These are phyloP conservation scores for Halcyon malimbica DNA, from an alignment of 2,113 vertebrate species.

Conservation along the genomic window DNA sequence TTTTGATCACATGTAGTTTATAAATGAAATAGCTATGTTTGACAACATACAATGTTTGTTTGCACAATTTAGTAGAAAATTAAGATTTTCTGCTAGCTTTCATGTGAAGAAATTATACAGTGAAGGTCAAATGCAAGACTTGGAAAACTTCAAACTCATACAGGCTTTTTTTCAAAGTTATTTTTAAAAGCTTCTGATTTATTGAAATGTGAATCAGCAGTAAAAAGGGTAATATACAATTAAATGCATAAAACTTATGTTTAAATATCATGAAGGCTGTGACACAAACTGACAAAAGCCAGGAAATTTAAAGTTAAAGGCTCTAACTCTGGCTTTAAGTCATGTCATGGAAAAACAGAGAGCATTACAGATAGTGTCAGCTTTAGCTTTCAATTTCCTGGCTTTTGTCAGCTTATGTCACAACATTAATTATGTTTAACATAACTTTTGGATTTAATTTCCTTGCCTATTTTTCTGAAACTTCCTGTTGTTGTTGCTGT, in stretches of 20 bases:
- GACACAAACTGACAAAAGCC: not conserved
- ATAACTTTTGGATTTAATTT: constrained; percentile 37
- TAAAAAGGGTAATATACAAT: not conserved
- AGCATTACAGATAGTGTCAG: not conserved
- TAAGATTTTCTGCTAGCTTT: not conserved
- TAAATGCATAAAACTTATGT: not conserved
- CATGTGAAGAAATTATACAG: not conserved
- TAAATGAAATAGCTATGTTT: not conserved
- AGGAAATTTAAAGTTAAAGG: constrained; percentile 47
- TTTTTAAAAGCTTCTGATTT: not conserved
- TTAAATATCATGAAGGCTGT: not conserved
- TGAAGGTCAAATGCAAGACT: not conserved
- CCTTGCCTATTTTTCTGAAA: not conserved
- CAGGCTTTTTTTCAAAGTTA: not conserved
- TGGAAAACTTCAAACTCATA: not conserved
- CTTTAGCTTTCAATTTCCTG: constrained; percentile 60
- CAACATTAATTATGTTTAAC: not conserved
- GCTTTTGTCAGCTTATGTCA: constrained; percentile 32
- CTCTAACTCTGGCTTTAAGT: constrained; percentile 31
- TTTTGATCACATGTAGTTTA: not conserved
- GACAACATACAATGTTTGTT: not conserved
- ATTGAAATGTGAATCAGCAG: not conserved
- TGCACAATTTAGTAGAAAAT: not conserved
- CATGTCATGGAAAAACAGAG: constrained; percentile 11
- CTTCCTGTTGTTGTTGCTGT: not conserved